A percentile compares a stretch with the other conserved stretches of the same genome.
phyloP scores from a whole-genome alignment of 2,797 vertebrate species.

The Parambassis ranga region DNA sequence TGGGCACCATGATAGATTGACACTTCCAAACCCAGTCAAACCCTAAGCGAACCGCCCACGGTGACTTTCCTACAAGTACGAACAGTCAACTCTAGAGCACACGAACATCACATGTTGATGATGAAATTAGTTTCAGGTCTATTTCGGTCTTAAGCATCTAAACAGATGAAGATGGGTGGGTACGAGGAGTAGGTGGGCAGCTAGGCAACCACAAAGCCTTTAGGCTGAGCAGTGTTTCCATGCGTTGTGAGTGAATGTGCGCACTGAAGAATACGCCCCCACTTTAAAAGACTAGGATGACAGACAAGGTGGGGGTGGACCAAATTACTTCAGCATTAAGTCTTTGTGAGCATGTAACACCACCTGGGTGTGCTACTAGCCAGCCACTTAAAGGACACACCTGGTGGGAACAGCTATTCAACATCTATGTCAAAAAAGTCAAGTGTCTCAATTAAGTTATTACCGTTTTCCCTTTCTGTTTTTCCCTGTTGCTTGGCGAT shows the following conservation, averaged over 20 bases:
- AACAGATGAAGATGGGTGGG: constrained; percentile 52
- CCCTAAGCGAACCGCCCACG: constrained; percentile 33
- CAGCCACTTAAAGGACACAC: constrained; percentile 51
- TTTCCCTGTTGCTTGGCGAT: constrained; percentile 54
- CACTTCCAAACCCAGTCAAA: constrained; percentile 43
- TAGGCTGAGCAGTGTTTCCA: constrained; percentile 52
- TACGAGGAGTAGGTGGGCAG: constrained; percentile 63
- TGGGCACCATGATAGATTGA: constrained; percentile 41
- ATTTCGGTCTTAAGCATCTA: constrained; percentile 45
- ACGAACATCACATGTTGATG: constrained; percentile 2
- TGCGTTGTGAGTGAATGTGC: constrained; percentile 15
- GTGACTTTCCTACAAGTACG: constrained; percentile 47
- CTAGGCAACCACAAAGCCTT: constrained; percentile 67
- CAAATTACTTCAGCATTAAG: constrained; percentile 43
- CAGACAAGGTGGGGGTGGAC: constrained; percentile 64
- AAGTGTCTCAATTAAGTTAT: constrained; percentile 57
- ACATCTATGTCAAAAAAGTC: constrained; percentile 30
- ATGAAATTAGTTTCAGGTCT: constrained; percentile 36
- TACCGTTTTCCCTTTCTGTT: constrained; percentile 45
- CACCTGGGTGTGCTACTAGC: constrained; percentile 35
- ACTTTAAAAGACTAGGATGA: constrained; percentile 54
- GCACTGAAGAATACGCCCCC: constrained; percentile 27
- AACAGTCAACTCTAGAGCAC: constrained; percentile 43
- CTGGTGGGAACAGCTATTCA: constrained; percentile 54
- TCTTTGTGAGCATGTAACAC: constrained; percentile 31